Percentiles rank a stretch among this genome's conserved stretches.
phyloP scores from a whole-genome alignment of 1,140 invertebrate genomes.

The Atta texana region DNA sequence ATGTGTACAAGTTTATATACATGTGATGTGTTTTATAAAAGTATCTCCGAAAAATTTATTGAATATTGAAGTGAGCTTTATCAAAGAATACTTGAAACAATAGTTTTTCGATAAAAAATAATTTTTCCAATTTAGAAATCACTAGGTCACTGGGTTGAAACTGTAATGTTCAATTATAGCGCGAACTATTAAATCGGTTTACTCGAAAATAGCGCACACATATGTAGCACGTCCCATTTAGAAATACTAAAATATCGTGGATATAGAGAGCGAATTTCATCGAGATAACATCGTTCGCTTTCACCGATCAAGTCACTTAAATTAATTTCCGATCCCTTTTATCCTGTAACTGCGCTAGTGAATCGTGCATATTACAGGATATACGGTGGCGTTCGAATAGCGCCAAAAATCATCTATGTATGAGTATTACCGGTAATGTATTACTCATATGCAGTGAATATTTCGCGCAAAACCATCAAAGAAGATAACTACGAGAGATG shows the following conservation, averaged over 20 bases:
- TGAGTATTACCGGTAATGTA: conserved; percentile 45
- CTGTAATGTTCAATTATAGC: conserved; percentile 35
- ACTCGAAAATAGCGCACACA: not conserved
- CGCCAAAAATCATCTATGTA: conserved; percentile 56
- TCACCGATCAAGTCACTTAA: conserved; percentile 47
- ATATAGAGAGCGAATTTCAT: conserved; percentile 39
- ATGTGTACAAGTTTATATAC: not conserved
- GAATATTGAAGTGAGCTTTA: not conserved
- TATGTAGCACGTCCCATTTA: not conserved
- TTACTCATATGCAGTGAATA: conserved; percentile 24
- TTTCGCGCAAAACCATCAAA: conserved; percentile 33
- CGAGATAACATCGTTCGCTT: conserved; percentile 43
- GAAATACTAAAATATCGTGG: conserved; percentile 32
- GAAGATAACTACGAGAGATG: conserved; percentile 41
- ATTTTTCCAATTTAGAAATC: not conserved
- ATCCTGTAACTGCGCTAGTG: conserved; percentile 33
- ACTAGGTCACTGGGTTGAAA: conserved; percentile 12
- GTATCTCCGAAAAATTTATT: not conserved
- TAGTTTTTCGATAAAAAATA: not conserved
- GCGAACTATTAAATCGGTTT: conserved; percentile 19
- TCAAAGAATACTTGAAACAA: not conserved
- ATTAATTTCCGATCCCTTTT: conserved; percentile 58
- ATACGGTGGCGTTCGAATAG: conserved; percentile 7
- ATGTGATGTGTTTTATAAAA: not conserved
- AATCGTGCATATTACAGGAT: conserved; percentile 17